phyloP scores from a whole-genome alignment of 2,113 vertebrate species.

The Lepus europaeus region DNA sequence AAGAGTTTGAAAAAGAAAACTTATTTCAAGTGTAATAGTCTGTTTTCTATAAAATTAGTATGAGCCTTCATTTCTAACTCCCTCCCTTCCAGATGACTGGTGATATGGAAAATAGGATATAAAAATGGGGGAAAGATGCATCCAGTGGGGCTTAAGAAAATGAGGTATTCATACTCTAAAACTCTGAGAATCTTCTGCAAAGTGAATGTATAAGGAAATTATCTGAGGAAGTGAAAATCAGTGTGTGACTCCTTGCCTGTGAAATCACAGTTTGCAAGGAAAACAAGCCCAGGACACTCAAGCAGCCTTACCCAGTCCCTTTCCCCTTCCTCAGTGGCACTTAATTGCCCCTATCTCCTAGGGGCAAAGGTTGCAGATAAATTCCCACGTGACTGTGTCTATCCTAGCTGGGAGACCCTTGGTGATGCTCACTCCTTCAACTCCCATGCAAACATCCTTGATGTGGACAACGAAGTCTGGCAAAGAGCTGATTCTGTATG shows the following conservation, averaged over 20 bases:
- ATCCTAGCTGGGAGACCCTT: background rate
- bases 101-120: conserved; percentile 46
- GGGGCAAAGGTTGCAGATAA: background rate
- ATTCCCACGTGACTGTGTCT: background rate
- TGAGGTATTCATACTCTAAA: background rate
- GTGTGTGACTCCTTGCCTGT: background rate
- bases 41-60: conserved; percentile 25
- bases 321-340: background rate
- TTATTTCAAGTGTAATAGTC: conserved; percentile 30
- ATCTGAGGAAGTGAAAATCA: background rate
- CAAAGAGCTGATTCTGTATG: background rate
- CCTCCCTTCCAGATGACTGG: background rate
- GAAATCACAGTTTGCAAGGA: background rate
- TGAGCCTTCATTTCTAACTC: background rate
- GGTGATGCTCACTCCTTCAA: background rate
- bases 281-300: background rate
- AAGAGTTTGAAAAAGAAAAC: conserved; percentile 46
- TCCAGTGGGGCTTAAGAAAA: conserved; percentile 32
- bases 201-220: background rate
- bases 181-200: background rate
- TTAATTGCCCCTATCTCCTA: background rate
- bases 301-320: background rate
- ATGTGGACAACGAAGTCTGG: background rate
- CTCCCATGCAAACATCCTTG: background rate
- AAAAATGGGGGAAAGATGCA: background rate